Base-by-base conservation (phyloP, 2,888 invertebrate genomes). In the Sinelater perroti region DNA sequence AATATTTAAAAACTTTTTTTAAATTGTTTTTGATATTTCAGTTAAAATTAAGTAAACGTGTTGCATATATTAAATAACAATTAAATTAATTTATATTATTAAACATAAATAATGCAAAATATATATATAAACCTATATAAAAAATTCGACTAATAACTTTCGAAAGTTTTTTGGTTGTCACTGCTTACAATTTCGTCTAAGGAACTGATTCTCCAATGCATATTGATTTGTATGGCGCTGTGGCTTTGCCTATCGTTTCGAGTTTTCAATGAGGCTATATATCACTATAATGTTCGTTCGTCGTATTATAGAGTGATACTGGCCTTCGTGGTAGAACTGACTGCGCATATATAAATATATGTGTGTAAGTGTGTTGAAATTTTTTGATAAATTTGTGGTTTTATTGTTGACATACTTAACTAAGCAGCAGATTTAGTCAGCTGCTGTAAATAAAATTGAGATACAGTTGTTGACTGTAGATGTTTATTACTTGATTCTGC, bases 211-310 rank as follows among this genome's bases (percentile, higher is more conserved):
- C 50, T 42, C 47, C 51, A 42, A 58, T 60, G 40, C 61, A 62
- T 62, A 67, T 67, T 67, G 66, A 67, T 67, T 63, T 62, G 65
- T 57, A 55, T 56, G 51, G 60, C 26, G 49, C 46, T 55, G 64
- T 44, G 56, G 64, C 49, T 65, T 65, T 52, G 60, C 51, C 45
- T 64, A 62, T 61, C 62, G 60, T 64, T 65, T 60, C 58, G 45
- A 60, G 56, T 61, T 58, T 63, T 64, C 61, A 61, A 64, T 64
- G 65, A 63, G 58, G 63, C 60, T 38, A 64, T 67, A 63, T 63
- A 67, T 67, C 64, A 65, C 57, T 56, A 64, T 62, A 67, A 67
- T 61, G 64, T 61, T 54, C 60, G 36, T 36, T 57, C 56, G 55
- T 60, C 53, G 46, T 58, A 60, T 56, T 63, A 59, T 61, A 64